Conservation (phyloP, 2,113 vertebrate species). For the Xenopus laevis region DNA sequence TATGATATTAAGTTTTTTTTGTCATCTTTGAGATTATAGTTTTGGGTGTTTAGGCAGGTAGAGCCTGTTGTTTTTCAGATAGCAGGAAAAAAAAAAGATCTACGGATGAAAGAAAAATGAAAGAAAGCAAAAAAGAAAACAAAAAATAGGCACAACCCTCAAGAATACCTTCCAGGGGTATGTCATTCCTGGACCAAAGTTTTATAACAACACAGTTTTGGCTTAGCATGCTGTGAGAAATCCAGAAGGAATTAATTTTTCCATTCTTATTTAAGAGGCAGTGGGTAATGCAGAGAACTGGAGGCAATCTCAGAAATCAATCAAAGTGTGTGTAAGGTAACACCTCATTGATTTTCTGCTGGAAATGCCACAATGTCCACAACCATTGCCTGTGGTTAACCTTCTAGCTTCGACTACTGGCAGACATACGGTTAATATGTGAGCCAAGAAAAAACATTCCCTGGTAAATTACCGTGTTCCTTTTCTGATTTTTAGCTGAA, state of each 20-base stretch:
- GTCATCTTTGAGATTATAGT: too few relatives aligned
- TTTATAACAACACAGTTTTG: not conserved
- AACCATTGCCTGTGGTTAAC: not conserved
- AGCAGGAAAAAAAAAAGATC: not conserved
- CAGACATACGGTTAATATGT: not conserved
- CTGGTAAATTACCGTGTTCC: not conserved
- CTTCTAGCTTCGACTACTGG: not conserved
- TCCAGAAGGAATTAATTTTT: not conserved
- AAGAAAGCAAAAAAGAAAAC: too few relatives aligned
- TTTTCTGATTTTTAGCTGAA: slow-evolving; percentile 10
- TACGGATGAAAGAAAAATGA: not conserved
- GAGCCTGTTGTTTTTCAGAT: too few relatives aligned
- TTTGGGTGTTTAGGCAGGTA: too few relatives aligned
- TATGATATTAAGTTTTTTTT: too few relatives aligned
- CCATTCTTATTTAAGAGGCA: not conserved
- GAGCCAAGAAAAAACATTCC: not conserved
- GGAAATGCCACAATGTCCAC: not conserved
- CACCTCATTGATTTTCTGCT: not conserved
- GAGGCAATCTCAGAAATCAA: not conserved
- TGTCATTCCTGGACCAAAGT: not conserved
- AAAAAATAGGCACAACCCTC: not conserved
- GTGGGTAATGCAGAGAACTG: not conserved
- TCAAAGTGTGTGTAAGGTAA: not conserved
- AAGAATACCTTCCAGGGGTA: slow-evolving; percentile 3
- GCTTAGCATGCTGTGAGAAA: not conserved